These are phyloP conservation scores for Esox lucius DNA, from an alignment of 2,797 vertebrate species.

Conservation along the genomic window DNA sequence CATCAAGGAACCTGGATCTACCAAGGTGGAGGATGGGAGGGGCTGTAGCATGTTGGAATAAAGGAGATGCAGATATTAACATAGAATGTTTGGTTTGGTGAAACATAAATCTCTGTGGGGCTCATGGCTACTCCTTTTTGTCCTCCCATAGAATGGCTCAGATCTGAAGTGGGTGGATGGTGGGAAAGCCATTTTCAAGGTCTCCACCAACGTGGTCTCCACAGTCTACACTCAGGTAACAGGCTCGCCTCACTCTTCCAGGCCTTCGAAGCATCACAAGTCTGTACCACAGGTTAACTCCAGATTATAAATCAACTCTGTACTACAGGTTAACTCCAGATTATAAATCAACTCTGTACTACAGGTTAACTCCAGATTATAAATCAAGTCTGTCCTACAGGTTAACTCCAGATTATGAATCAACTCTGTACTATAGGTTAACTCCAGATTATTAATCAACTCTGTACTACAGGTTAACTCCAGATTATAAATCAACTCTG, in stretches of 20 bases:
- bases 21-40: slow-evolving; percentile 77
- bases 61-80: not conserved
- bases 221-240: slow-evolving; percentile 97
- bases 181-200: slow-evolving; percentile 91
- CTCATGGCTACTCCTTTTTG: not conserved
- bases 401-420: too few species aligned
- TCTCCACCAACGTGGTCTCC: slow-evolving; percentile 89
- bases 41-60: not conserved
- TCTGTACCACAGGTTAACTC: not conserved
- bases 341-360: too few species aligned
- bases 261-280: not conserved
- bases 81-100: too few species aligned
- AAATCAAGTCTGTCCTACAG: too few species aligned
- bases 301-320: not conserved
- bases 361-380: too few species aligned
- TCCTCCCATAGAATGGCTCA: slow-evolving; percentile 68
- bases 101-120: not conserved
- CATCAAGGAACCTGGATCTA: slow-evolving; percentile 81
- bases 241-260: not conserved
- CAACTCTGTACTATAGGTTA: too few species aligned
- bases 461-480: too few species aligned
- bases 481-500: too few species aligned
- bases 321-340: too few species aligned
- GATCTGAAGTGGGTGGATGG: slow-evolving; percentile 96
- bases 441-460: too few species aligned